Evolutionary conservation across 2,888 invertebrate species (phyloP), one percentile per base, ranked within the genome.

Genomic region (Lasioglossum figueresi): DNA sequence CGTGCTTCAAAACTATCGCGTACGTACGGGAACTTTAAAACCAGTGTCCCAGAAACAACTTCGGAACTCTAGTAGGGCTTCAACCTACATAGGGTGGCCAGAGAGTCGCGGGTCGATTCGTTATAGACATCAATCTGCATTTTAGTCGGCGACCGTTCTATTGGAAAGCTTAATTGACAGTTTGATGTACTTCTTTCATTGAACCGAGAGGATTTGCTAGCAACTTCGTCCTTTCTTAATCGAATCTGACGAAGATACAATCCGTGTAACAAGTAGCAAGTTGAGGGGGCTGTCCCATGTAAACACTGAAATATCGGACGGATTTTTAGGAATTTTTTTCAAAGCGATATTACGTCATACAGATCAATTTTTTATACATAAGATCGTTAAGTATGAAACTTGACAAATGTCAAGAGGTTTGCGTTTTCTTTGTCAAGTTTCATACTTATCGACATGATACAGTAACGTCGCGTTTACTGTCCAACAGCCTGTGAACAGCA

Each of bases 31-130:
- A 90, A 83, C 82, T 84, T 80, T 85, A 83, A 88, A 86, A 84
- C 74, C 77, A 77, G 76, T 45, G 86, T 88, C 80, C 88, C 73
- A 88, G 88, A 88, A 86, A 88, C 86, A 80, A 72, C 59, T 70
- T 34, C 34, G 79, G 40, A 83, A 85, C 83, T 86, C 72, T 40
- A 68, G 82, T 75, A 88, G 79, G 83, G 84, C 48, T 90, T 84
- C 79, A 84, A 90, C 82, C 88, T 86, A 90, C 80, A 83, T 88
- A 86, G 79, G 82, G 37, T 77, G 70, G 68, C 52, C 56, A 68
- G 63, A 63, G n/a, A 59, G 66, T 68, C 27, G 34, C 40, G 14
- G 80, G 31, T 86, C 48, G 81, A 48, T 56, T 40, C 71, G 68
- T 70, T 66, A 40, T 31, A 56, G 14, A 52, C 23, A 80, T 82